Conservation (phyloP, 2,113 vertebrate species). For the Apistogramma diplotaenia region DNA sequence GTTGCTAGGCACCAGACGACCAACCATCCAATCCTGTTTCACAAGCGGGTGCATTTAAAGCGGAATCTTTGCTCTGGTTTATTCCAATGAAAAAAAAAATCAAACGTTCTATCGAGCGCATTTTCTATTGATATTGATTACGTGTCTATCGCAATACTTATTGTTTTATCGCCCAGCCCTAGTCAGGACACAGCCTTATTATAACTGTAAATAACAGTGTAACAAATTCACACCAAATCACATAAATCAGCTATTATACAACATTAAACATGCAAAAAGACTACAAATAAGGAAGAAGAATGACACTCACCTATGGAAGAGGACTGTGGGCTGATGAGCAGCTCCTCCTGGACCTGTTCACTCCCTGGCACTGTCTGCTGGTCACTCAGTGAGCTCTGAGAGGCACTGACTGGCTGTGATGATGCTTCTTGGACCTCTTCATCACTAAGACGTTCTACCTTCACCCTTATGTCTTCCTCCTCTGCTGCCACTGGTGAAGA, state of each 20-base stretch:
- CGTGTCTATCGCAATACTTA: too few species aligned
- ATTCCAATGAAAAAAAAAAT: too few species aligned
- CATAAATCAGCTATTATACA: neutral
- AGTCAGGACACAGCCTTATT: neutral
- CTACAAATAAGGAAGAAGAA: neutral
- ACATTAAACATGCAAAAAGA: neutral
- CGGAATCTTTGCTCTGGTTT: too few species aligned
- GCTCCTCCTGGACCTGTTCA: constrained; percentile 96
- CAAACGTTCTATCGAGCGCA: too few species aligned
- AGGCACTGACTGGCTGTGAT: constrained; percentile 91
- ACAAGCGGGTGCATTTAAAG: too few species aligned
- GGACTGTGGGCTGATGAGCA: constrained; percentile 98
- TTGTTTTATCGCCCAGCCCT: too few species aligned
- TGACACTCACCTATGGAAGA: constrained; percentile 91
- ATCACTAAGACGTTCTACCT: constrained; percentile 94
- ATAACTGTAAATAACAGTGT: neutral
- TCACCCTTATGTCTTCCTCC: constrained; percentile 93
- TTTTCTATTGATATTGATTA: too few species aligned
- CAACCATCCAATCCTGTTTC: too few species aligned
- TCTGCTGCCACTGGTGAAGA: constrained; percentile 82
- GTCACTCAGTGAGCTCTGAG: constrained; percentile 96
- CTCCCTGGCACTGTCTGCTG: constrained; percentile 97
- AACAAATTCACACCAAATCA: neutral
- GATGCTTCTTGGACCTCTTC: constrained; percentile 95
- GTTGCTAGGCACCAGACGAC: too few species aligned